Evolutionary conservation across 2,797 vertebrate genomes (phyloP).

Genomic region (Poecilia velifera): DNA sequence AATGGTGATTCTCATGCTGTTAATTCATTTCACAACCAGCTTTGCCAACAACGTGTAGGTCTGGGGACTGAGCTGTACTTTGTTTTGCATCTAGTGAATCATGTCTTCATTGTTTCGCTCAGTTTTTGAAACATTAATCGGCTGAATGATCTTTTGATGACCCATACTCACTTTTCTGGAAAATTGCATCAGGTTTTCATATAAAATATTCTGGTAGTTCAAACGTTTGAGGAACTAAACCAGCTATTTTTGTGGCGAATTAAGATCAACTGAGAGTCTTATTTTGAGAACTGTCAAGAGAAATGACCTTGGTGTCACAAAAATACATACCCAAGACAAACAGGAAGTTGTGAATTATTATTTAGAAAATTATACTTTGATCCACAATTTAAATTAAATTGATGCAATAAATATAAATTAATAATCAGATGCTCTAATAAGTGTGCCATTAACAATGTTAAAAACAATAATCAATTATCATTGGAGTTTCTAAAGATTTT

Average conservation of each 20-base stretch:
- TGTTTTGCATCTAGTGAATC: not conserved
- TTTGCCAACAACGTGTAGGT: not conserved
- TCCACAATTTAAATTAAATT: not conserved
- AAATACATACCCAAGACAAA: not conserved
- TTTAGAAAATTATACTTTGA: not conserved
- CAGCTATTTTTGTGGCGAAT: not conserved
- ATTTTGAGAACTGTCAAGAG: not conserved
- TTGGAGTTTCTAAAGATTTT: not conserved
- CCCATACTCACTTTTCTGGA: not conserved
- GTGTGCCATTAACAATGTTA: not conserved
- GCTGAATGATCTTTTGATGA: not conserved
- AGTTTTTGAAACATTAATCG: not conserved
- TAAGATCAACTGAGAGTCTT: not conserved
- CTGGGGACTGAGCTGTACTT: not conserved
- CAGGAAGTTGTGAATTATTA: not conserved
- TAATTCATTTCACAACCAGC: not conserved
- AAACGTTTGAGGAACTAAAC: not conserved
- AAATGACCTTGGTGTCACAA: not conserved
- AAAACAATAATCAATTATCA: not conserved
- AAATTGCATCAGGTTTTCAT: not conserved
- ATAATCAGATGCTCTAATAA: not conserved
- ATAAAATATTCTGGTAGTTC: no score
- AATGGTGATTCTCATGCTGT: not conserved
- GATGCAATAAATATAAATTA: not conserved
- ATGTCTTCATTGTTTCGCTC: not conserved